Conservation (phyloP, 2,888 invertebrate genomes). For the Bruchidius siliquastri region DNA sequence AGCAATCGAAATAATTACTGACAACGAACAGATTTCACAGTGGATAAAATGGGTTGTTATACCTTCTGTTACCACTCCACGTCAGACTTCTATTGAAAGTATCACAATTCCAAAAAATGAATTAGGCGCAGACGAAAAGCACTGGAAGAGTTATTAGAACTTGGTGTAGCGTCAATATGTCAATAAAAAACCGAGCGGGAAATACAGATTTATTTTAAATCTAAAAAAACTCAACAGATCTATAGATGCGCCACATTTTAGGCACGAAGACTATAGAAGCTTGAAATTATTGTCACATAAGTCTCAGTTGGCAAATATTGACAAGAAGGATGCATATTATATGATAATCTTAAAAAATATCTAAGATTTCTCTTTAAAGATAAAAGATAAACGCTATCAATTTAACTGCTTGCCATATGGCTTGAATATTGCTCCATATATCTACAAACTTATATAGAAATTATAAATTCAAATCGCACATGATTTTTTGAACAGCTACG, state of each 20-base stretch:
- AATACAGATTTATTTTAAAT: constrained; percentile 26
- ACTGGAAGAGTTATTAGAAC: not conserved
- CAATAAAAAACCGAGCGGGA: constrained; percentile 16
- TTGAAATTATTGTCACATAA: not conserved
- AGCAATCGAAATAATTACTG: not conserved
- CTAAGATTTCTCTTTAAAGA: constrained; percentile 23
- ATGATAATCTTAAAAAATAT: constrained; percentile 21
- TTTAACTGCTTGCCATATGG: constrained; percentile 30
- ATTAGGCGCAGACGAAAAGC: not conserved
- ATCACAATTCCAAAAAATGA: not conserved
- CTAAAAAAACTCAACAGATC: constrained; percentile 22
- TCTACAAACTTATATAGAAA: constrained; percentile 31
- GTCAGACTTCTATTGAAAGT: not conserved
- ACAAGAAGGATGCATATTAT: constrained; percentile 24
- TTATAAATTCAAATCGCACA: too few relatives aligned
- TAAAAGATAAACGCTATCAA: constrained; percentile 19
- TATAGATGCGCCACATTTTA: not conserved
- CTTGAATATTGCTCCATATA: constrained; percentile 20
- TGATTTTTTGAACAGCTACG: too few relatives aligned
- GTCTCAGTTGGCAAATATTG: constrained; percentile 5
- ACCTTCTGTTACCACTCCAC: not conserved
- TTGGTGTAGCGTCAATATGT: not conserved
- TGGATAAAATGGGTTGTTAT: not conserved
- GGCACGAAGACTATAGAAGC: not conserved
- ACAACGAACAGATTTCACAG: not conserved